Evolutionary conservation across 2,113 vertebrate genomes (phyloP).

Genomic region (Neomonachus schauinslandi): DNA sequence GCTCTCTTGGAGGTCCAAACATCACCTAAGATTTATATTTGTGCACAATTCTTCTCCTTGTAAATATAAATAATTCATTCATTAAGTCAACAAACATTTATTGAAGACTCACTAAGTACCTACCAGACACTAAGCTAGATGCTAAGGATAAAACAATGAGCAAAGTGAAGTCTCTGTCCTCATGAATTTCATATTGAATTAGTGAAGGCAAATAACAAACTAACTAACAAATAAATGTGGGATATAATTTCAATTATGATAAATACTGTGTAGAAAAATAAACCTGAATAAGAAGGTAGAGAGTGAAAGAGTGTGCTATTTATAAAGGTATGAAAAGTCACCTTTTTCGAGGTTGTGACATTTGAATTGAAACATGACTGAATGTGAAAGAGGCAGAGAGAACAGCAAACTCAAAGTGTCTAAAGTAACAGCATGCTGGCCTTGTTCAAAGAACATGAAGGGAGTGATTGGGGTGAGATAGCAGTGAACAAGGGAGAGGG

Average conservation of each 20-base stretch:
- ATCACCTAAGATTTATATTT: background rate
- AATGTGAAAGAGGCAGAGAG: background rate
- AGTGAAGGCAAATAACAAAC: background rate
- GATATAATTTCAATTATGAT: background rate
- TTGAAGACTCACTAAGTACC: background rate
- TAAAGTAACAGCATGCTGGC: background rate
- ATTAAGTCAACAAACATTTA: background rate
- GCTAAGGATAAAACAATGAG: background rate
- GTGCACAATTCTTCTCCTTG: background rate
- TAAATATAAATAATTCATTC: background rate
- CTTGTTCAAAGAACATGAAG: background rate
- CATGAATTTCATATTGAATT: background rate
- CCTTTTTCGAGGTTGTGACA: background rate
- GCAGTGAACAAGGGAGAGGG: background rate
- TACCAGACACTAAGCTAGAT: background rate
- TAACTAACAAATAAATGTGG: background rate
- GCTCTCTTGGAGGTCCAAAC: background rate
- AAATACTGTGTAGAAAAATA: background rate
- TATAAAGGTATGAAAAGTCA: background rate
- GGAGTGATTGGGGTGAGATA: background rate
- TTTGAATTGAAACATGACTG: background rate
- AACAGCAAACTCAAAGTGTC: background rate
- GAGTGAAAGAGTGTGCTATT: background rate
- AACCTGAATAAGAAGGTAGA: background rate
- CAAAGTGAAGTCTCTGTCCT: background rate